Base-by-base conservation (phyloP, 37 sponge, comb jelly and placozoan genomes). In the Ephydatia muelleri region DNA sequence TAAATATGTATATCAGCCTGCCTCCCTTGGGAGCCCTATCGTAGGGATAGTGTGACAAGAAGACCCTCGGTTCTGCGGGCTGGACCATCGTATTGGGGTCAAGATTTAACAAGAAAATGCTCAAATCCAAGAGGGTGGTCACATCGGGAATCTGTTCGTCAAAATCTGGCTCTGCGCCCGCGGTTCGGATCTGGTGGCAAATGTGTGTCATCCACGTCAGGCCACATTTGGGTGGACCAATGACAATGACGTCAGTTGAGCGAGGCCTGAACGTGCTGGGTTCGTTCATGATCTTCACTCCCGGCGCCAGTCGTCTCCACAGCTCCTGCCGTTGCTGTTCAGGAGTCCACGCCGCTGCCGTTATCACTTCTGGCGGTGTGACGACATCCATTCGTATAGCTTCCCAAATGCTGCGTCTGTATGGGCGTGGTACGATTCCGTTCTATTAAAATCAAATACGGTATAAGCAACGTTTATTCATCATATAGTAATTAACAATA, bases 91-190 rank as follows among this genome's bases (percentile, higher is more conserved):
- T n/a, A n/a, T n/a, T n/a, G n/a, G n/a, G n/a, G n/a, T n/a, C n/a
- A 28, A 5, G 69, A 11, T 13, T 33, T 27, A 75, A 38, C 25
- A 37, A 25, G 38, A 75, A n/a, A n/a, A n/a, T n/a, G n/a, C n/a
- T 75, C 76, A 12, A 33, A 9, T 38, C 76, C 76, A 75, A 27
- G 43, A 38, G 14, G 25, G 11, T 11, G 28, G 14, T 38, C 39
- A 75, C 76, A 75, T 38, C 76, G n/a, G 16, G 19, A 30, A 30
- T 70, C 25, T 75, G 76, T 22, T 75, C 76, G 11, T 75, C 39
- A 75, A 75, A 75, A 14, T 29, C 39, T 27, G 76, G 76, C 37
- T 75, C 39, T 19, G 76, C 76, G 32, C 76, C 76, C 37, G 35
- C 12, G 40, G 37, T 12, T n/a, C 25, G 76, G 12, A 43, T 12